Conservation (phyloP, 2,797 vertebrate genomes). For the Carapus acus region DNA sequence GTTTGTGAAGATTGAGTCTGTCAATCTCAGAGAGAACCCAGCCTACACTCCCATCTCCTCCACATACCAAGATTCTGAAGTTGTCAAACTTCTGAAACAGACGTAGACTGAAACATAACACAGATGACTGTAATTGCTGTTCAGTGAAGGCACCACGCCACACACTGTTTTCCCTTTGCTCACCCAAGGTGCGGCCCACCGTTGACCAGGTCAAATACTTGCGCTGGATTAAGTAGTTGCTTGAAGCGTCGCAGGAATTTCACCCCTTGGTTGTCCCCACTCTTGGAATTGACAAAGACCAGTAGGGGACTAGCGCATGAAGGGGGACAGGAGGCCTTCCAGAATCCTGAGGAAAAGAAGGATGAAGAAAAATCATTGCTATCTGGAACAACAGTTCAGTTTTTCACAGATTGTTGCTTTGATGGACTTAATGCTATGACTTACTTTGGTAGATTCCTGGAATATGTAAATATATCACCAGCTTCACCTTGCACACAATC, state of each 20-base stretch:
- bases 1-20: slow-evolving; percentile 94
- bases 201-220: slow-evolving; percentile 98
- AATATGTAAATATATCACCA: too few relatives aligned
- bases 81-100: slow-evolving; percentile 99
- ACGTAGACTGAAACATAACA: slow-evolving; percentile 87
- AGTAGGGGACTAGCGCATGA: slow-evolving; percentile 95
- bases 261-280: slow-evolving; percentile 98
- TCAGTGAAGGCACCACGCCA: too few relatives aligned
- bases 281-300: slow-evolving; percentile 99
- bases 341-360: slow-evolving; percentile 80
- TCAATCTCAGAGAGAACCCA: slow-evolving; percentile 99
- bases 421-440: too few relatives aligned
- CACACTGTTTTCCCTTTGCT: slow-evolving; percentile 37
- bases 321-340: slow-evolving; percentile 95
- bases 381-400: too few relatives aligned
- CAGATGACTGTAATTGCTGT: too few relatives aligned
- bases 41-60: slow-evolving; percentile 95
- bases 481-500: too few relatives aligned
- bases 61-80: slow-evolving; percentile 96
- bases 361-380: too few relatives aligned
- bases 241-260: slow-evolving; percentile 98
- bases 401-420: too few relatives aligned
- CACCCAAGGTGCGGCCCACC: slow-evolving; percentile 97
- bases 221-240: slow-evolving; percentile 96
- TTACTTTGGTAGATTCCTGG: too few relatives aligned